Conservation (phyloP, 2,797 vertebrate genomes). For the Numenius phaeopus region DNA sequence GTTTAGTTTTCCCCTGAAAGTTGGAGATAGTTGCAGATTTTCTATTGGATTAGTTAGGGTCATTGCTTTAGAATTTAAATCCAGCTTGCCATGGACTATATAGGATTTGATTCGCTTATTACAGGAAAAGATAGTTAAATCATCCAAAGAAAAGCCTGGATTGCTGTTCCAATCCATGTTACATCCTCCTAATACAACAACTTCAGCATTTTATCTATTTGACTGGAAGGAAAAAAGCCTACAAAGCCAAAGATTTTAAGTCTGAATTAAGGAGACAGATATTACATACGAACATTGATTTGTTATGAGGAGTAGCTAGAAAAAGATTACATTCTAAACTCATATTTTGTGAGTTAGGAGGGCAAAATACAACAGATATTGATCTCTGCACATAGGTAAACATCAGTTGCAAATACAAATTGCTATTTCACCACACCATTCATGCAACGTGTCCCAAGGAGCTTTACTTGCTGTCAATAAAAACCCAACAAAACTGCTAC, state of each 20-base stretch:
- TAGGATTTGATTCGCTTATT: not conserved
- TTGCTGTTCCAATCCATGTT: not conserved
- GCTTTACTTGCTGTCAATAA: not conserved
- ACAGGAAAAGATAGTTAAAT: not conserved
- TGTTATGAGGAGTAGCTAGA: constrained; percentile 21
- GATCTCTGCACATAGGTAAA: constrained; percentile 9
- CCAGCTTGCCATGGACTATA: not conserved
- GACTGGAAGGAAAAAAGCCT: not conserved
- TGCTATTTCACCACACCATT: not conserved
- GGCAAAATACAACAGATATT: not conserved
- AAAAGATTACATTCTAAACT: constrained; percentile 15
- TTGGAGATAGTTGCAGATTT: not conserved
- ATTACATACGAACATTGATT: constrained; percentile 29
- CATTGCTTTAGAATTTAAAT: not conserved
- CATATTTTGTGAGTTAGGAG: constrained; percentile 40
- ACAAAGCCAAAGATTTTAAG: constrained; percentile 22
- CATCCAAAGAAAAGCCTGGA: not conserved
- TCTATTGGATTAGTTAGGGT: not conserved
- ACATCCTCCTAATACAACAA: not conserved
- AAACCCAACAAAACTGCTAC: constrained; percentile 19
- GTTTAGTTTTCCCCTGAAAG: not conserved
- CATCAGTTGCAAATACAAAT: constrained; percentile 8
- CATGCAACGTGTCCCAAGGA: not conserved
- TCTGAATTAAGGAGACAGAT: constrained; percentile 16
- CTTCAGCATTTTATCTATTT: constrained; percentile 20